These are phyloP conservation scores for Umimayanthus kanabou DNA, from an alignment of 92 coral and sea anemone species.

Conservation along the genomic window DNA sequence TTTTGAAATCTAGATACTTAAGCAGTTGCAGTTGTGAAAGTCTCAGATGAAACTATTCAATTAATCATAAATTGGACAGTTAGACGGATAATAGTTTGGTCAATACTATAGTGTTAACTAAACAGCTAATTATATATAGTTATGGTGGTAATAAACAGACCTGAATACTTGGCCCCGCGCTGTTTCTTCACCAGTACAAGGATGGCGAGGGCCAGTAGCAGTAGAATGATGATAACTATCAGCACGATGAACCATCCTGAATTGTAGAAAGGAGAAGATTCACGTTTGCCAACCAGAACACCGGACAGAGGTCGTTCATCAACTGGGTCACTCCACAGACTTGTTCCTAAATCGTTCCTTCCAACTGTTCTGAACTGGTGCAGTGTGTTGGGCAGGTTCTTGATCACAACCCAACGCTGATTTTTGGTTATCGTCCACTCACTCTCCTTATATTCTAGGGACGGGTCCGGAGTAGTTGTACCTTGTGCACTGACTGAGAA, in stretches of 20 bases:
- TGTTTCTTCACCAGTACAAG: conserved; percentile 55
- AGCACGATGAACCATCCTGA: conserved; percentile 75
- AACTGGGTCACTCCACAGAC: conserved; percentile 63
- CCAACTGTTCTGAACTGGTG: conserved; percentile 77
- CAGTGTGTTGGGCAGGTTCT: conserved; percentile 49
- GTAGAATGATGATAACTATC: conserved; percentile 55
- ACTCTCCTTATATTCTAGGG: conserved; percentile 48
- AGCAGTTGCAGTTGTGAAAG: too few species aligned
- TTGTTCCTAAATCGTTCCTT: conserved; percentile 51
- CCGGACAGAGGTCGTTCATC: conserved; percentile 68
- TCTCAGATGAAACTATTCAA: too few species aligned
- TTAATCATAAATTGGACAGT: too few species aligned
- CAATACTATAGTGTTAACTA: too few species aligned
- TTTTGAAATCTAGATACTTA: too few species aligned
- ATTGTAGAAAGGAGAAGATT: conserved; percentile 54
- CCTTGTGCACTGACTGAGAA: conserved; percentile 33
- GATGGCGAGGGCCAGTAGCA: conserved; percentile 53
- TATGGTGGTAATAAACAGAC: conserved; percentile 34
- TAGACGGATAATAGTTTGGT: too few species aligned
- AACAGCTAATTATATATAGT: too few species aligned
- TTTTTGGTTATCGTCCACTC: conserved; percentile 56
- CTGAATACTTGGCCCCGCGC: conserved; percentile 78
- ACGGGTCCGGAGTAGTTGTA: background rate
- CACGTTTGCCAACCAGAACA: conserved; percentile 59
- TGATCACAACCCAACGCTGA: conserved; percentile 54